phyloP scores from a whole-genome alignment of 2,113 vertebrate genomes.

The Empidonax traillii region DNA sequence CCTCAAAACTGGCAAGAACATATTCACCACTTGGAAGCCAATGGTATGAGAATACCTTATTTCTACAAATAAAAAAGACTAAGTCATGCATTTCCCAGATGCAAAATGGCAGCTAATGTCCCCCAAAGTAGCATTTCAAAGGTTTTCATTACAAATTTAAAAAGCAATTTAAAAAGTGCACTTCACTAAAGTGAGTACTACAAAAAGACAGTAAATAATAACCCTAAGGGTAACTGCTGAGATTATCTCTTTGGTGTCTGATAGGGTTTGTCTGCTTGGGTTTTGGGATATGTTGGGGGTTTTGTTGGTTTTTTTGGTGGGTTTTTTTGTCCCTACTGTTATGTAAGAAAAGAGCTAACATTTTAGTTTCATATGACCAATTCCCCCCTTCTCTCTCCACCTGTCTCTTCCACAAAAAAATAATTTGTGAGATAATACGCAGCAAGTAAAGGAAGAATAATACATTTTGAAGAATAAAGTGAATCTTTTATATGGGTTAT shows the following conservation, averaged over 20 bases:
- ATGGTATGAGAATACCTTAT: background rate
- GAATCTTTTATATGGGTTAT: background rate
- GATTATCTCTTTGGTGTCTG: background rate
- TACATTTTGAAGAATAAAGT: background rate
- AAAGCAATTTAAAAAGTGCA: background rate
- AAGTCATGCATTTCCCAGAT: background rate
- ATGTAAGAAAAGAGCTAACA: background rate
- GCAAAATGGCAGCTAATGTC: background rate
- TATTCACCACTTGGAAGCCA: background rate
- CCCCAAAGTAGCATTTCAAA: background rate
- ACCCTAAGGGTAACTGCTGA: background rate
- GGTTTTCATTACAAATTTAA: background rate
- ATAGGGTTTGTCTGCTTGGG: background rate
- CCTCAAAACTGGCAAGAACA: background rate
- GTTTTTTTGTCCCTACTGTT: background rate
- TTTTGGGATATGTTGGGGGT: background rate
- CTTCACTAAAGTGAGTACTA: background rate
- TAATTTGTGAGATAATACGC: background rate
- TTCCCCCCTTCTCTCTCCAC: background rate
- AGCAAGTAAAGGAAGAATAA: background rate
- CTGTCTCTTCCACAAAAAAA: background rate
- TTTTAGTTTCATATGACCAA: background rate
- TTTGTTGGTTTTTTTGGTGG: fast-evolving
- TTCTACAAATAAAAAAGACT: background rate
- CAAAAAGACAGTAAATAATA: background rate